Percentiles rank a stretch among this genome's conserved stretches.
Conservation (phyloP, 2,888 invertebrate species). For the Diarsia rubi region DNA sequence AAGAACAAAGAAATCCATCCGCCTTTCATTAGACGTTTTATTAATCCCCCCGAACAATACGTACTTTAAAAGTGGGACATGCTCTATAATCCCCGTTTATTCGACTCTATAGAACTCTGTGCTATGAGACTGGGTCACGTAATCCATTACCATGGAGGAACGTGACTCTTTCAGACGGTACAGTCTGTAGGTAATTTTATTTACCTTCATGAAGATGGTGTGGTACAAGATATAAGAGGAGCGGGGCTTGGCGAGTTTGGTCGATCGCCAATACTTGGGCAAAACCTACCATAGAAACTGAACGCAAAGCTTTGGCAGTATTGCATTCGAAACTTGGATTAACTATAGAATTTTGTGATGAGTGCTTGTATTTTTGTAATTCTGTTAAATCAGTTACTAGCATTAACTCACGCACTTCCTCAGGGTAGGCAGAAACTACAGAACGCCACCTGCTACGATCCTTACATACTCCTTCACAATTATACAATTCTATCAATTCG, state of each 20-base stretch:
- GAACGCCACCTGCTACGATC: no score
- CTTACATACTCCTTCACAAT: no score
- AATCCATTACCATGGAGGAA: slow-evolving; percentile 84
- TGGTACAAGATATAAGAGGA: background rate
- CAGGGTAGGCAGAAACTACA: no score
- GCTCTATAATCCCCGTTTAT: slow-evolving; percentile 68
- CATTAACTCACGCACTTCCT: no score
- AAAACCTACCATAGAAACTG: background rate
- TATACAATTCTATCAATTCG: no score
- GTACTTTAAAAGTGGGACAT: slow-evolving; percentile 68
- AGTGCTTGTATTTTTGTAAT: background rate
- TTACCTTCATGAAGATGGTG: slow-evolving; percentile 71
- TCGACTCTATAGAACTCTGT: slow-evolving; percentile 64
- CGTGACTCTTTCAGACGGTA: slow-evolving; percentile 78
- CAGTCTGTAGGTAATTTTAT: slow-evolving; percentile 79
- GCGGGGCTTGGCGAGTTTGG: background rate
- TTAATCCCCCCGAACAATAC: slow-evolving; percentile 66
- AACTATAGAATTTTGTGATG: background rate
- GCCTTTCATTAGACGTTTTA: slow-evolving; percentile 64
- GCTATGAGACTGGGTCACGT: slow-evolving; percentile 79
- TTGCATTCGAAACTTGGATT: background rate
- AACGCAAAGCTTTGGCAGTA: background rate
- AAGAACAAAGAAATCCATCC: slow-evolving; percentile 55
- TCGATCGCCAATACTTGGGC: background rate
- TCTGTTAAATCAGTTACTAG: no score